Evolutionary conservation across 2,888 invertebrate genomes (phyloP).

Genomic region (Volucella zonaria): DNA sequence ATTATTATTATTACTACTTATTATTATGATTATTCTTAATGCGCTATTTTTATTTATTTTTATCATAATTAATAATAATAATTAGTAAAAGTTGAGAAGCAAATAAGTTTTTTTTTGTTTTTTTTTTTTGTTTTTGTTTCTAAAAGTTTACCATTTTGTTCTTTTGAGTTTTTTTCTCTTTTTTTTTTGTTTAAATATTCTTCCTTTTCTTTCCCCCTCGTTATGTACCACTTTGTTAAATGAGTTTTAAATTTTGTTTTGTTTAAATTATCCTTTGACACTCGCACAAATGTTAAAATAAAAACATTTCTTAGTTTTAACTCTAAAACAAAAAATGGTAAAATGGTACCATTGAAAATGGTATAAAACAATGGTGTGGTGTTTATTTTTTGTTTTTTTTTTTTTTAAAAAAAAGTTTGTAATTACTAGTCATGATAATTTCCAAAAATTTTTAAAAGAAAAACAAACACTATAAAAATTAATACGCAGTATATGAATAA

Average conservation of each 20-base stretch:
- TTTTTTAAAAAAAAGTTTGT: constrained; percentile 55
- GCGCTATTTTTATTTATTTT: constrained; percentile 67
- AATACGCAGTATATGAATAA: constrained; percentile 3
- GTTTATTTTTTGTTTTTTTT: constrained; percentile 27
- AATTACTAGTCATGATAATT: constrained; percentile 71
- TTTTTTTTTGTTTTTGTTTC: constrained; percentile 13
- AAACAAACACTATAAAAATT: constrained; percentile 16
- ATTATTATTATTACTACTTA: constrained; percentile 42
- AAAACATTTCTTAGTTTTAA: constrained; percentile 21
- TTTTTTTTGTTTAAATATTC: background rate
- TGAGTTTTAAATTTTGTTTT: constrained; percentile 18
- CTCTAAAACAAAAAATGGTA: background rate
- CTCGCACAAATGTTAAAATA: constrained; percentile 59
- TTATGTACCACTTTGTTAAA: constrained; percentile 24
- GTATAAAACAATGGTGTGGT: constrained; percentile 63
- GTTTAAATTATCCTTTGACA: constrained; percentile 51
- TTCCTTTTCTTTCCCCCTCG: constrained; percentile 5
- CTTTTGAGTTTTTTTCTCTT: constrained; percentile 38
- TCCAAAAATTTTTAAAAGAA: constrained; percentile 58
- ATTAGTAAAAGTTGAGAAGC: background rate
- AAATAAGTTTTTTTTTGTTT: constrained; percentile 18
- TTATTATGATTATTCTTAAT: constrained; percentile 47
- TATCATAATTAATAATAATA: constrained; percentile 53
- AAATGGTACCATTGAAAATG: constrained; percentile 18
- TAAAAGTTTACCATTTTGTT: background rate